Evolutionary conservation across 2,113 vertebrate species (phyloP).

Genomic region (Rhinopithecus roxellana): DNA sequence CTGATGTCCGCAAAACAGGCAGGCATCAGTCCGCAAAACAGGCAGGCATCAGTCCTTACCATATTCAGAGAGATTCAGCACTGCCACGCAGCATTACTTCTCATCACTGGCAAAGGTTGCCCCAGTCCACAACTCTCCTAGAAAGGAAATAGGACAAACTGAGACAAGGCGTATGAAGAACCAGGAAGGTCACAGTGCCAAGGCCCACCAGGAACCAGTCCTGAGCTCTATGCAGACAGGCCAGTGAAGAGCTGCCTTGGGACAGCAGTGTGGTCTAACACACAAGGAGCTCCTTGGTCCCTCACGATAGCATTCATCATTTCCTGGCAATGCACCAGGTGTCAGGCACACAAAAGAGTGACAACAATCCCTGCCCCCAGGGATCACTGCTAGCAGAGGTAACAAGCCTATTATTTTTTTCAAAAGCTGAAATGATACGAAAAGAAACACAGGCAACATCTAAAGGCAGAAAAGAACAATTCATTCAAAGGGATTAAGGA

Average conservation of each 20-base stretch:
- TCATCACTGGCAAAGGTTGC: neutral
- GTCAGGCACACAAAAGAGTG: neutral
- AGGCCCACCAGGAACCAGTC: neutral
- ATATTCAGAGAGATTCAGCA: slow-evolving; percentile 71
- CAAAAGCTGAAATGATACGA: neutral
- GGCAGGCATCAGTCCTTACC: slow-evolving; percentile 73
- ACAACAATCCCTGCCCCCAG: neutral
- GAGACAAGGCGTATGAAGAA: neutral
- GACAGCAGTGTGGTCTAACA: neutral
- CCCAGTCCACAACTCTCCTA: slow-evolving; percentile 31
- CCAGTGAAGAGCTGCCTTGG: neutral
- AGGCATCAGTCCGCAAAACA: neutral
- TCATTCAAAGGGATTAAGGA: neutral
- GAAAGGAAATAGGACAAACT: slow-evolving; percentile 52
- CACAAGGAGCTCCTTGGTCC: neutral
- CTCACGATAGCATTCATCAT: neutral
- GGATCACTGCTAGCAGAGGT: neutral
- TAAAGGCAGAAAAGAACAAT: neutral
- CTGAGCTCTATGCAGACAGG: neutral
- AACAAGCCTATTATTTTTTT: neutral
- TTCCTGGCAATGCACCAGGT: too few species aligned
- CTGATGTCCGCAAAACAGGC: neutral
- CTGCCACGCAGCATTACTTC: neutral
- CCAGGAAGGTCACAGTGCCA: neutral
- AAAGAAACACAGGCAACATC: neutral